Conservation (phyloP, 2,888 invertebrate species). For the Hesperia comma region DNA sequence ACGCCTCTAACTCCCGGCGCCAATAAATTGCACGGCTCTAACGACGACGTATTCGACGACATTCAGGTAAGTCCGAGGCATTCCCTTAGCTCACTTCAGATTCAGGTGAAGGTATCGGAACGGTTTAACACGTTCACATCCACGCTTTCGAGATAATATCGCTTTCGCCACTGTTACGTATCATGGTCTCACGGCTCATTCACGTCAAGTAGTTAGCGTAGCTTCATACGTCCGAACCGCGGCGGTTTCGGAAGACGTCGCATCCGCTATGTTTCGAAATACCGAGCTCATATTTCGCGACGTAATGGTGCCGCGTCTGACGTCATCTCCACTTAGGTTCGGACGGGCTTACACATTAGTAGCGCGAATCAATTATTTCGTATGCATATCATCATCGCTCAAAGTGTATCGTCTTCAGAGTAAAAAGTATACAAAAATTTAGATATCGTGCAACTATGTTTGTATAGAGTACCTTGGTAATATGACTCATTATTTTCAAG, state of each 20-base stretch:
- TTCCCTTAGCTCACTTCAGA: slow-evolving; percentile 44
- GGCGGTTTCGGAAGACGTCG: slow-evolving; percentile 54
- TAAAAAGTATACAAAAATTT: neutral
- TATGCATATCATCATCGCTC: slow-evolving; percentile 13
- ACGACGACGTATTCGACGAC: slow-evolving; percentile 77
- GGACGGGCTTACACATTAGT: slow-evolving; percentile 27
- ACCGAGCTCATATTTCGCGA: slow-evolving; percentile 79
- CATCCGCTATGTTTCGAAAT: slow-evolving; percentile 65
- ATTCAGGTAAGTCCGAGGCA: slow-evolving; percentile 68
- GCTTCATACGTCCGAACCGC: slow-evolving; percentile 46
- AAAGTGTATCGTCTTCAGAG: slow-evolving; percentile 1
- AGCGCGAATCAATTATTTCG: slow-evolving; percentile 12
- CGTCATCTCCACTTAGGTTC: slow-evolving; percentile 36
- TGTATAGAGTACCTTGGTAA: neutral
- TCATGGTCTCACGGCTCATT: slow-evolving; percentile 29
- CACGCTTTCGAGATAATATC: slow-evolving; percentile 60
- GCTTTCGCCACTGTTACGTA: slow-evolving; percentile 38
- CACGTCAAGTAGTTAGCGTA: slow-evolving; percentile 34
- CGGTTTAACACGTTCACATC: slow-evolving; percentile 81
- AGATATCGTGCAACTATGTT: slow-evolving; percentile 5
- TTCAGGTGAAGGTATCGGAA: slow-evolving; percentile 70
- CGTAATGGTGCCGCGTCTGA: slow-evolving; percentile 59
- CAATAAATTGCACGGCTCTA: slow-evolving; percentile 74
- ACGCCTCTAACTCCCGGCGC: slow-evolving; percentile 73
- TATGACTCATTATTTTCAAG: neutral